These are phyloP conservation scores for Drosophila neonasuta DNA, from an alignment of 2,888 invertebrate species.

Conservation along the genomic window DNA sequence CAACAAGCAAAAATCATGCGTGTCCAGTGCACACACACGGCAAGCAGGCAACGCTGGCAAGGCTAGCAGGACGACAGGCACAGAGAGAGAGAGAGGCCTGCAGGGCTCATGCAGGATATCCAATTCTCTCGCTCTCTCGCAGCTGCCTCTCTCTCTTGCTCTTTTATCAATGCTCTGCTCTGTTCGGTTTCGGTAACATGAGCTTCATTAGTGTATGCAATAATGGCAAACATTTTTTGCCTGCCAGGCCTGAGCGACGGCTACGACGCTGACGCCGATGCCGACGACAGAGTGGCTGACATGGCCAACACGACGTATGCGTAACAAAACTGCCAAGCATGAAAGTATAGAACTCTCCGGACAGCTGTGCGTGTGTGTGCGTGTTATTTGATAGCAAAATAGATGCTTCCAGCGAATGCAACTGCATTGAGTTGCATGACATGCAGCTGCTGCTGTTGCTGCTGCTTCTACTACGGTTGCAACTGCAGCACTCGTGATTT, in stretches of 20 bases:
- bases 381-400: constrained; percentile 70
- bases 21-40: constrained; percentile 52
- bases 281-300: constrained; percentile 48
- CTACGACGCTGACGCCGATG: constrained; percentile 28
- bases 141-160: not conserved
- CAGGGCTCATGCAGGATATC: constrained; percentile 40
- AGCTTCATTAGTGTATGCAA: constrained; percentile 79
- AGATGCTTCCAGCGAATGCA: constrained; percentile 44
- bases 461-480: constrained; percentile 8
- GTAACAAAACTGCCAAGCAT: constrained; percentile 51
- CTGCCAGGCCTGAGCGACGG: constrained; percentile 70
- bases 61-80: not conserved
- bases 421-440: constrained; percentile 58
- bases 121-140: constrained; percentile 11
- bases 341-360: constrained; percentile 26
- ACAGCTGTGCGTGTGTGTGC: constrained; percentile 8
- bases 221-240: constrained; percentile 78
- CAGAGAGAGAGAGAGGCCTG: constrained; percentile 9
- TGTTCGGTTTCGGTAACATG: constrained; percentile 64
- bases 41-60: constrained; percentile 2
- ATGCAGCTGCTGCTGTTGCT: constrained; percentile 31
- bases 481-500: constrained; percentile 46
- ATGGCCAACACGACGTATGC: constrained; percentile 65
- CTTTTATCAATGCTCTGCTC: constrained; percentile 10
- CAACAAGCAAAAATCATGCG: constrained; percentile 77